Conservation (phyloP, 2,797 vertebrate species). For the Rallus crepitans region DNA sequence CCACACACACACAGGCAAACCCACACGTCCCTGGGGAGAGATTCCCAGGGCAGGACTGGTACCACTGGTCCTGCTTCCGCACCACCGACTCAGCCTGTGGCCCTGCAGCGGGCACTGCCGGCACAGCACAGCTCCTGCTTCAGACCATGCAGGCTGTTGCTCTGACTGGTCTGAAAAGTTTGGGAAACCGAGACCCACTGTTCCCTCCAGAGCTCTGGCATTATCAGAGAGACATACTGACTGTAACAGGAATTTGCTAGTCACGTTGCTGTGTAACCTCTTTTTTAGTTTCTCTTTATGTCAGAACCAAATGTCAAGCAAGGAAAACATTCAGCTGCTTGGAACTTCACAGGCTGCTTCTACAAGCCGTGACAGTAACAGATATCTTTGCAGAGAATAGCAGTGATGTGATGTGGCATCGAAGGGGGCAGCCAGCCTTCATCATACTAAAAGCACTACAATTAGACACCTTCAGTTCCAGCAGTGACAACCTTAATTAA, state of each 20-base stretch:
- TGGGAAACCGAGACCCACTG: background rate
- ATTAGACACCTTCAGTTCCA: background rate
- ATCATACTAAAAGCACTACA: background rate
- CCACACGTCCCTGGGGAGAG: background rate
- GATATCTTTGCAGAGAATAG: background rate
- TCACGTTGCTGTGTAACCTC: background rate
- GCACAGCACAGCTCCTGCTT: background rate
- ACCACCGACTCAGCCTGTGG: rapidly evolving
- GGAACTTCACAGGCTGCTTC: background rate
- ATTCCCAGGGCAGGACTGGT: background rate
- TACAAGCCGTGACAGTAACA: background rate
- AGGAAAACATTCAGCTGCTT: background rate
- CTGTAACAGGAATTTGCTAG: background rate
- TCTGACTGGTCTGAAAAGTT: background rate
- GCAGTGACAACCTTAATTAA: background rate
- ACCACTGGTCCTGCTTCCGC: background rate
- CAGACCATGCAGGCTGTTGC: background rate
- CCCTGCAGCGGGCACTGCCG: rapidly evolving
- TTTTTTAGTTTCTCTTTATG: background rate
- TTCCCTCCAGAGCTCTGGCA: background rate
- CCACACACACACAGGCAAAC: rapidly evolving
- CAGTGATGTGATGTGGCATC: background rate
- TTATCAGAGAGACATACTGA: background rate
- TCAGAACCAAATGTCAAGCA: background rate
- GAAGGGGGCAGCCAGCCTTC: background rate